Conservation (phyloP, 2,888 invertebrate species). For the Agonum fuliginosum region DNA sequence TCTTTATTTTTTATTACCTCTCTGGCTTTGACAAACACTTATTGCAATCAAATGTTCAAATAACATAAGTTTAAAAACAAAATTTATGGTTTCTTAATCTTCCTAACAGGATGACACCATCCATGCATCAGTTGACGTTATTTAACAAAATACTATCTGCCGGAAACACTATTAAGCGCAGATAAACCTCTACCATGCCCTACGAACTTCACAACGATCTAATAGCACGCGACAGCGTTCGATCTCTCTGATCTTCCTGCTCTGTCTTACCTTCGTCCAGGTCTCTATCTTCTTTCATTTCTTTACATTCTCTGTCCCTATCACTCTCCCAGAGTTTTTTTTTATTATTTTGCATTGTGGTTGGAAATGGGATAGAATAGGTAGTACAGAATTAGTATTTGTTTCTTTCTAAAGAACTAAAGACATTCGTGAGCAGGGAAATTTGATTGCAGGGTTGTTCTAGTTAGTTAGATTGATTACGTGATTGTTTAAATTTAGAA, state of each 20-base stretch:
- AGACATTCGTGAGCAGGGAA: not conserved
- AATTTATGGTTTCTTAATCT: too few species aligned
- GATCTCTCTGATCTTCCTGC: not conserved
- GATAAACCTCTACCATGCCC: constrained; percentile 23
- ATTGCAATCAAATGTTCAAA: too few species aligned
- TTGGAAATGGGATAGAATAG: too few species aligned
- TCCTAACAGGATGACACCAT: constrained; percentile 21
- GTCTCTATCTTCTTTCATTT: too few species aligned
- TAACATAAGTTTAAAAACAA: too few species aligned
- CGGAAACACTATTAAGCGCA: constrained; percentile 54
- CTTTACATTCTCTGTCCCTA: not conserved
- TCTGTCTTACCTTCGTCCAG: too few species aligned
- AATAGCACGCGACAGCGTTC: constrained; percentile 34
- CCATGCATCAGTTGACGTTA: constrained; percentile 38
- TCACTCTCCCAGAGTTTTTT: not conserved
- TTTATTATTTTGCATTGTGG: not conserved
- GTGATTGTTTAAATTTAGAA: not conserved
- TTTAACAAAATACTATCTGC: constrained; percentile 57
- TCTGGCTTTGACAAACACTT: too few species aligned
- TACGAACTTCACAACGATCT: constrained; percentile 21
- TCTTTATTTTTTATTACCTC: too few species aligned
- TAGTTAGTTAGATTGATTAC: not conserved
- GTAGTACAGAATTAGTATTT: too few species aligned
- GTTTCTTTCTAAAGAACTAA: not conserved
- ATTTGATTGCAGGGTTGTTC: not conserved